Evolutionary conservation across 2,888 invertebrate genomes (phyloP).

Genomic region (Chydorus sphaericus): DNA sequence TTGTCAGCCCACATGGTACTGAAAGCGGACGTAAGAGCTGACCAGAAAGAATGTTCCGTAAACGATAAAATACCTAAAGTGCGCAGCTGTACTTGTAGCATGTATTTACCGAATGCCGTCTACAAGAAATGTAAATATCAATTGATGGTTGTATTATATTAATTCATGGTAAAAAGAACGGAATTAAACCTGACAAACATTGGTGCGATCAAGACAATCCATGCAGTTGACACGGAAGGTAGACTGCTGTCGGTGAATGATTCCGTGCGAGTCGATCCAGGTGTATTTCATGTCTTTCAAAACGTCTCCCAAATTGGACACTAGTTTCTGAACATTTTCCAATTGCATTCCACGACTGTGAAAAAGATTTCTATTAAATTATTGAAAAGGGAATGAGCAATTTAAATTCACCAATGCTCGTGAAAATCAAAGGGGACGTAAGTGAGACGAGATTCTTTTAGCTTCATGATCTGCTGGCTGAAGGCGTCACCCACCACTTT

Average conservation of each 20-base stretch:
- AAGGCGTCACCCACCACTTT: constrained; percentile 83
- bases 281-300: constrained; percentile 82
- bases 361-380: too few relatives aligned
- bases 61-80: constrained; percentile 83
- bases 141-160: neutral
- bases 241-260: constrained; percentile 81
- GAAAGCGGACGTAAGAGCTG: constrained; percentile 57
- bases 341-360: constrained; percentile 91
- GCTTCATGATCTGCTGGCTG: constrained; percentile 66
- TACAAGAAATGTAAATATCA: constrained; percentile 31
- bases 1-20: constrained; percentile 96
- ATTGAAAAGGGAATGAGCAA: constrained; percentile 5
- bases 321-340: constrained; percentile 83
- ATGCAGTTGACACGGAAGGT: constrained; percentile 96
- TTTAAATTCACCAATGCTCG: constrained; percentile 77
- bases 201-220: constrained; percentile 94
- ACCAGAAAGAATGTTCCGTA: constrained; percentile 71
- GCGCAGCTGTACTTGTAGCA: constrained; percentile 80
- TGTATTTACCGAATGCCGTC: constrained; percentile 82
- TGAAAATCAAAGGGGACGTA: constrained; percentile 97
- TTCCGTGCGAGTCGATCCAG: constrained; percentile 79
- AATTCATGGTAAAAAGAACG: too few relatives aligned
- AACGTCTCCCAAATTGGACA: constrained; percentile 66
- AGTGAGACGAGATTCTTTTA: constrained; percentile 63
- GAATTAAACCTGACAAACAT: constrained; percentile 80